Evolutionary conservation across 2,113 vertebrate species (phyloP).

Genomic region (Ardeotis arabs): DNA sequence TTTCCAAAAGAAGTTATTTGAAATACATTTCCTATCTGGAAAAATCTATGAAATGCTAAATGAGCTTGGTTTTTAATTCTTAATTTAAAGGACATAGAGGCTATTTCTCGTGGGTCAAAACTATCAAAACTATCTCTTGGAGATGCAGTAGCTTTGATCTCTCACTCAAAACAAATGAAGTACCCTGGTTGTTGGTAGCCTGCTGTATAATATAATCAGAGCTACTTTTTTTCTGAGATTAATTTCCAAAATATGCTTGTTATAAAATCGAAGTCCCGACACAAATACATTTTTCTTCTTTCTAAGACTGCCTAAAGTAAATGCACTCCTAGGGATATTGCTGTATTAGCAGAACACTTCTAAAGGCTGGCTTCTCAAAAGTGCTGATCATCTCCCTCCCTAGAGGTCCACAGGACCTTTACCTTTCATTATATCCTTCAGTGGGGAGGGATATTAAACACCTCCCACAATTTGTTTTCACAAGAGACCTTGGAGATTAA

Average conservation of each 20-base stretch:
- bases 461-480: neutral
- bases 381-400: neutral
- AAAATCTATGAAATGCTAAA: neutral
- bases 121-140: neutral
- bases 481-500: neutral
- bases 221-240: neutral
- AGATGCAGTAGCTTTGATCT: slow-evolving; percentile 14
- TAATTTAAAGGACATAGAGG: neutral
- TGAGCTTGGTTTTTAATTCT: neutral
- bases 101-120: neutral
- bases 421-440: neutral
- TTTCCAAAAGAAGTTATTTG: neutral
- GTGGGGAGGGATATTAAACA: neutral
- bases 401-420: neutral
- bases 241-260: neutral
- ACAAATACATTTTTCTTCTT: neutral
- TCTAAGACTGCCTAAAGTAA: neutral
- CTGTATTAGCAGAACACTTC: neutral
- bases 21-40: neutral
- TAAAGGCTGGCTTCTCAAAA: neutral
- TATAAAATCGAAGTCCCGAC: neutral
- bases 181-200: neutral
- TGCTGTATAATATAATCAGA: neutral
- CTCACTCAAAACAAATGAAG: neutral
- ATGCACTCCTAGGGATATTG: neutral